Evolutionary conservation across 1,140 invertebrate genomes (phyloP), one percentile per base, ranked within the genome.

Genomic region (Pentalonia nigronervosa): DNA sequence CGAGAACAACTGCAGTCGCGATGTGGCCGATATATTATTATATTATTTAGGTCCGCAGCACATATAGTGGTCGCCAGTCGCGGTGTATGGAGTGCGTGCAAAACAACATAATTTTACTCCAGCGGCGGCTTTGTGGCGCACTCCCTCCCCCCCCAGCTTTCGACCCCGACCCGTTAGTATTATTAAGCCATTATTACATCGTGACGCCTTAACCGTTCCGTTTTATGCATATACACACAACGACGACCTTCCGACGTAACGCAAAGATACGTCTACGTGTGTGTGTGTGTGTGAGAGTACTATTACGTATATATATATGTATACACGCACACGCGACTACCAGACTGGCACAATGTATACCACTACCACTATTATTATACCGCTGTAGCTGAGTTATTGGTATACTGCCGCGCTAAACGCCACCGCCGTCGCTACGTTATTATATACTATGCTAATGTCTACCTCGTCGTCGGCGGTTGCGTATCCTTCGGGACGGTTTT

Each of bases 181-280:
- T 87, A 87, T 87, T 87, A 87, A 87, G 86, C 86, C 47, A 87
- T 87, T 87, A 87, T 76, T 76, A 76, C n/a, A 76, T 87, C 47
- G 86, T 87, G 30, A 87, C 34, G 47, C 17, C 30, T 36, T 76
- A 76, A 83, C 76, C 76, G 60, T 76, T 83, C 34, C 86, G 17
- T 34, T 47, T 45, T 87, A 87, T 87, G 48, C 36, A 87, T 87
- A 87, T 87, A 87, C 11, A 48, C 48, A 20, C 17, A 48, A 84
- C 41, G 41, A 41, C 41, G 41, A 41, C 25, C 11, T 86, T 17
- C 84, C 84, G 45, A 41, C 41, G 23, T 30, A 30, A 30, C 84
- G 9, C 36, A 23, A n/a, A n/a, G 30, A 76, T 76, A 76, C n/a
- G n/a, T n/a, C 6, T 67, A n/a, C 30, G 8, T 7, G 23, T 23